Percentiles rank a stretch among this genome's conserved stretches.
These are phyloP conservation scores for Drosophila colorata DNA, from an alignment of 2,888 invertebrate genomes.

Conservation along the genomic window DNA sequence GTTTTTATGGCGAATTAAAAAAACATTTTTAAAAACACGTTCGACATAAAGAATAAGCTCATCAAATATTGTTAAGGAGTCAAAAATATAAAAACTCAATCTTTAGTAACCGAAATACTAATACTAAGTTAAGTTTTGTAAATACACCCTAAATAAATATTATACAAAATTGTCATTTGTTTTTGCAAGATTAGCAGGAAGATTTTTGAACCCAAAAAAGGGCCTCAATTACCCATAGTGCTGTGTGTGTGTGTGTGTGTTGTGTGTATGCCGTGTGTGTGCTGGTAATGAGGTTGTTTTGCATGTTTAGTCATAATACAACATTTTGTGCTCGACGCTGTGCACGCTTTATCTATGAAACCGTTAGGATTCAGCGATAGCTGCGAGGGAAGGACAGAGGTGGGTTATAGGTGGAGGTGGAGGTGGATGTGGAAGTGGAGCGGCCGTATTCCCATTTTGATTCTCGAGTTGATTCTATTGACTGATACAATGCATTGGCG, in stretches of 20 bases:
- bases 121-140: too few relatives aligned
- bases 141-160: too few relatives aligned
- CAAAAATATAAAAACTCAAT: too few relatives aligned
- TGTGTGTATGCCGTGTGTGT: constrained; percentile 12
- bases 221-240: not conserved
- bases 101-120: too few relatives aligned
- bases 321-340: constrained; percentile 33
- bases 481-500: constrained; percentile 48
- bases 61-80: too few relatives aligned
- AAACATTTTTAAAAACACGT: too few relatives aligned
- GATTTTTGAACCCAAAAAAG: not conserved
- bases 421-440: not conserved
- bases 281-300: constrained; percentile 75
- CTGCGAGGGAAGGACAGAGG: not conserved
- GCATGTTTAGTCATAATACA: constrained; percentile 71
- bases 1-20: too few relatives aligned
- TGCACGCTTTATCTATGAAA: constrained; percentile 58
- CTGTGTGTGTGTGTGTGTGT: constrained; percentile 12
- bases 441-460: not conserved
- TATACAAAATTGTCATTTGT: too few relatives aligned
- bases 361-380: constrained; percentile 31
- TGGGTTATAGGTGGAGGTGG: not conserved
- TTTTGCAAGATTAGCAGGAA: too few relatives aligned
- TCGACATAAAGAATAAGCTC: too few relatives aligned
- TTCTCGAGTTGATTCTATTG: constrained; percentile 13